Percentiles rank a stretch among this genome's conserved stretches.
These are phyloP conservation scores for Helogale parvula DNA, from an alignment of 2,113 vertebrate genomes.

Conservation along the genomic window DNA sequence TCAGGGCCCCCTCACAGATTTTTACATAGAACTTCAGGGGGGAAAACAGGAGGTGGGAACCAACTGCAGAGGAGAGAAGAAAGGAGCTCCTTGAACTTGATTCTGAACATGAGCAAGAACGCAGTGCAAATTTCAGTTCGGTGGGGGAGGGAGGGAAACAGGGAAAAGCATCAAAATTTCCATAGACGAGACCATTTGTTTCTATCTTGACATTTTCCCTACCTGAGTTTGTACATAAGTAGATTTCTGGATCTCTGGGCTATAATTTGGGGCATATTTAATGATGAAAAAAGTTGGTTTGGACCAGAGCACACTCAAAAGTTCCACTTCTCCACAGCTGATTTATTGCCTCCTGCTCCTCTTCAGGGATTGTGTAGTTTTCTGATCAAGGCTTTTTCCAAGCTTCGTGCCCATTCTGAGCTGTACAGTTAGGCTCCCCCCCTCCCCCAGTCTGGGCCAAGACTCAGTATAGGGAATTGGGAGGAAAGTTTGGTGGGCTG, in stretches of 20 bases:
- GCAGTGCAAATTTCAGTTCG: neutral
- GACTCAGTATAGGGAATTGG: neutral
- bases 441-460: neutral
- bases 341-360: neutral
- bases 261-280: conserved; percentile 45
- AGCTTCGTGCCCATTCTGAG: neutral
- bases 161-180: neutral
- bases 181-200: neutral
- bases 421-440: neutral
- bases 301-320: conserved; percentile 25
- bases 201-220: conserved; percentile 47
- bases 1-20: neutral
- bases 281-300: conserved; percentile 49
- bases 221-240: conserved; percentile 40
- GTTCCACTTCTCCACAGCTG: conserved; percentile 1
- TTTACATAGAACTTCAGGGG: neutral
- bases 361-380: neutral
- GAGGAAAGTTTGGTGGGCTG: neutral
- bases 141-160: neutral
- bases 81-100: conserved; percentile 36
- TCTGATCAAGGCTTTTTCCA: neutral
- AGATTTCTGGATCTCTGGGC: conserved; percentile 39
- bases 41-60: neutral
- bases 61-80: neutral
- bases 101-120: neutral